Percentiles rank a stretch among this genome's conserved stretches.
Evolutionary conservation across 2,113 vertebrate species (phyloP).

Genomic region (Rhea americana): DNA sequence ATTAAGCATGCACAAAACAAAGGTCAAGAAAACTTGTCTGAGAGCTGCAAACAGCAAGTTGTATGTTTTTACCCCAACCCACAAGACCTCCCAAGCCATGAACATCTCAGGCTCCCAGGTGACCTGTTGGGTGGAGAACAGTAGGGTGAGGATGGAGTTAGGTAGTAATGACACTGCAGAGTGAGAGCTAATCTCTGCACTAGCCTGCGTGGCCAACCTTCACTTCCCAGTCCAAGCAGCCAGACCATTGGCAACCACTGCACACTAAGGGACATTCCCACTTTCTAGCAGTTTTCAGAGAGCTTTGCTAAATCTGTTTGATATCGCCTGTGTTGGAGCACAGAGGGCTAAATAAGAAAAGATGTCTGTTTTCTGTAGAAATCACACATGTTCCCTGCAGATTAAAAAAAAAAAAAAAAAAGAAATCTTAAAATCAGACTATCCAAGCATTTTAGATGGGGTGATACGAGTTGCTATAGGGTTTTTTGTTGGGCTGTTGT

Average conservation of each 20-base stretch:
- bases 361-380: background rate
- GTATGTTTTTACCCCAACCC: background rate
- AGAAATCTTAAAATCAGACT: background rate
- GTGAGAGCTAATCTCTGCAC: background rate
- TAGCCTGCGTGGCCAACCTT: background rate
- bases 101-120: background rate
- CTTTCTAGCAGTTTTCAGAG: background rate
- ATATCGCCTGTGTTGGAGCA: background rate
- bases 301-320: background rate
- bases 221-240: background rate
- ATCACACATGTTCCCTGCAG: background rate
- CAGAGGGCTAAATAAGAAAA: background rate
- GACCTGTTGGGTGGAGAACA: background rate
- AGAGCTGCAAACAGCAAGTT: background rate
- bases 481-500: rapidly evolving
- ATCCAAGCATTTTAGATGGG: background rate
- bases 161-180: background rate
- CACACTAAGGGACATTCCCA: background rate
- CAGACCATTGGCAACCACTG: background rate
- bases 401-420: background rate
- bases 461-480: background rate
- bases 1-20: background rate
- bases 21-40: background rate
- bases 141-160: background rate
- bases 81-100: background rate